Percentiles rank a stretch among this genome's conserved stretches.
These are phyloP conservation scores for Tachysurus fulvidraco DNA, from an alignment of 2,113 vertebrate species.

Conservation along the genomic window DNA sequence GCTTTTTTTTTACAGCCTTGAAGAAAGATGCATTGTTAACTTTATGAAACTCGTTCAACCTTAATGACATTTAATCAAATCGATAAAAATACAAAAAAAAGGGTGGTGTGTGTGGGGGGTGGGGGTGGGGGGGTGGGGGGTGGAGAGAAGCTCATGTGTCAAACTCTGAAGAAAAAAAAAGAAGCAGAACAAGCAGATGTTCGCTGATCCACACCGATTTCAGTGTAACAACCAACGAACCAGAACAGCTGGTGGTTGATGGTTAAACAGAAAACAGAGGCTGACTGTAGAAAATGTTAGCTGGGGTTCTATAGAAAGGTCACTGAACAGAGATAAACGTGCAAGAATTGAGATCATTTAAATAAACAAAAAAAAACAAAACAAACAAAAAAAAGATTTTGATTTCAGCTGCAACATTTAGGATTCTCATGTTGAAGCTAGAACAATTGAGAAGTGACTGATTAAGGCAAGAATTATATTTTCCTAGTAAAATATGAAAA, in stretches of 20 bases:
- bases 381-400: no score
- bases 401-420: no score
- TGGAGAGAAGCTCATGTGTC: background rate
- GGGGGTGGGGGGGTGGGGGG: no score
- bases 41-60: background rate
- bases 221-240: background rate
- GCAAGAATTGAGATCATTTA: no score
- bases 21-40: background rate
- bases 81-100: background rate
- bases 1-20: background rate
- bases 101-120: no score
- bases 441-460: no score
- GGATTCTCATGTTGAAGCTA: no score
- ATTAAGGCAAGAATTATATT: no score
- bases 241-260: background rate
- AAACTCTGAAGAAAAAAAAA: background rate
- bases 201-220: background rate
- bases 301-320: background rate
- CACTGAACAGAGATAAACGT: background rate
- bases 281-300: background rate
- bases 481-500: no score
- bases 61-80: conserved; percentile 50
- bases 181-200: background rate
- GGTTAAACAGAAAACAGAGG: background rate
- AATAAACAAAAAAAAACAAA: no score